Evolutionary conservation across 2,888 invertebrate genomes (phyloP).

Genomic region (Drosophila eohydei): DNA sequence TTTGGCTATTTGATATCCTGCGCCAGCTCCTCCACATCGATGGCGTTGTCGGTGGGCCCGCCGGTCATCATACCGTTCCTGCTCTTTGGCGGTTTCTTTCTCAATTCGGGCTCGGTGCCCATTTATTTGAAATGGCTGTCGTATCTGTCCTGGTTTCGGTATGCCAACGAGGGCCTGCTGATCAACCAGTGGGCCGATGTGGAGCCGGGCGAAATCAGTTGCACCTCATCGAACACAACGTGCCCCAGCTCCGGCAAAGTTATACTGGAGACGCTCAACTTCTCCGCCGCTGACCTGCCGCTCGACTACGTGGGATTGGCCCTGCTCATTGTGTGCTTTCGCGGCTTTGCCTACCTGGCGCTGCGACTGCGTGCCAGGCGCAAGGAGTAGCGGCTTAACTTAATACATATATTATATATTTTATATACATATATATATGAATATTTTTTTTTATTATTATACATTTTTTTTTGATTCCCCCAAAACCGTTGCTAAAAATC

Average conservation of each 20-base stretch:
- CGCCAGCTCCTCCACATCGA: slow-evolving; percentile 91
- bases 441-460: slow-evolving; percentile 27
- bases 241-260: slow-evolving; percentile 92
- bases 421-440: slow-evolving; percentile 12
- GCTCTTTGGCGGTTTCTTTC: slow-evolving; percentile 97
- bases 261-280: slow-evolving; percentile 91
- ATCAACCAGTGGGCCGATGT: slow-evolving; percentile 95
- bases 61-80: slow-evolving; percentile 97
- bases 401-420: slow-evolving; percentile 14
- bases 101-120: slow-evolving; percentile 95
- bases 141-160: slow-evolving; percentile 96
- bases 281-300: slow-evolving; percentile 89
- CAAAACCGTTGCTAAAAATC: slow-evolving; percentile 23
- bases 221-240: slow-evolving; percentile 90
- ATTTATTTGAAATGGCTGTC: slow-evolving; percentile 94
- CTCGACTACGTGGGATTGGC: slow-evolving; percentile 90
- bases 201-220: slow-evolving; percentile 89
- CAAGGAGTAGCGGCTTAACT: slow-evolving; percentile 85
- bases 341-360: slow-evolving; percentile 91
- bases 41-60: slow-evolving; percentile 96
- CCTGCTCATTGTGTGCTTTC: slow-evolving; percentile 90
- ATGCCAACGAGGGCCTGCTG: slow-evolving; percentile 94
- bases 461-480: slow-evolving; percentile 35
- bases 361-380: slow-evolving; percentile 89
- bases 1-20: slow-evolving; percentile 97